Evolutionary conservation across 2,888 invertebrate species (phyloP).

Genomic region (Apamea epomidion): DNA sequence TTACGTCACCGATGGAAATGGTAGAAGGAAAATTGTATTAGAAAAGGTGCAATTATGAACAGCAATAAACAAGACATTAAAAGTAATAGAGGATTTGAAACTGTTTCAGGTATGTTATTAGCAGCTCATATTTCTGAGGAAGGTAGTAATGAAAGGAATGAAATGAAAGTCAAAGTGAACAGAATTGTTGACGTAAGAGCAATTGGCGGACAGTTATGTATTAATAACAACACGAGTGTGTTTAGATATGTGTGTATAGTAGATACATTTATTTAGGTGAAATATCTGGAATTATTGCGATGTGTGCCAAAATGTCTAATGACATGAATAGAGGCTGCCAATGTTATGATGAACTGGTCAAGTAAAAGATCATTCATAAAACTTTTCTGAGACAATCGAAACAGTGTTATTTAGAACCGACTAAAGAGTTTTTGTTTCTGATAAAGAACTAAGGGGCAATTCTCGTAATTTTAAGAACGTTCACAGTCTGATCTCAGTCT

Average conservation of each 20-base stretch:
- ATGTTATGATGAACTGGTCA: slow-evolving; percentile 19
- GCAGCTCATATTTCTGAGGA: slow-evolving; percentile 16
- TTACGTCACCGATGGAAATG: slow-evolving; percentile 49
- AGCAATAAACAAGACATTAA: slow-evolving; percentile 37
- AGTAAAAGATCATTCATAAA: slow-evolving; percentile 7
- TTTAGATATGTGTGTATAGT: slow-evolving; percentile 5
- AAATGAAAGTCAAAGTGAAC: slow-evolving; percentile 49
- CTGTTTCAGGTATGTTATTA: slow-evolving; percentile 49
- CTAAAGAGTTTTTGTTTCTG: not conserved
- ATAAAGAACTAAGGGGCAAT: too few relatives aligned
- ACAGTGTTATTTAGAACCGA: not conserved
- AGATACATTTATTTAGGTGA: slow-evolving; percentile 23
- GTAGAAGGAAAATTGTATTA: slow-evolving; percentile 34
- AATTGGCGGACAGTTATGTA: slow-evolving; percentile 20
- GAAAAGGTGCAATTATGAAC: slow-evolving; percentile 47
- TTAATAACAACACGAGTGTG: slow-evolving; percentile 18
- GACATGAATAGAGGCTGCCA: slow-evolving; percentile 9
- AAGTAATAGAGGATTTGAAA: slow-evolving; percentile 38
- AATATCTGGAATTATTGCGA: slow-evolving; percentile 29
- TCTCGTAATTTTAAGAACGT: too few relatives aligned
- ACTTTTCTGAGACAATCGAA: not conserved
- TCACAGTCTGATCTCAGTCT: too few relatives aligned
- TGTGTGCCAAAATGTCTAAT: slow-evolving; percentile 39
- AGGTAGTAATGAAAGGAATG: slow-evolving; percentile 32
- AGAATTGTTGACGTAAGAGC: slow-evolving; percentile 43